Percentiles rank a stretch among this genome's conserved stretches.
Evolutionary conservation across 2,888 invertebrate genomes (phyloP).

Genomic region (Epistrophe grossulariae): DNA sequence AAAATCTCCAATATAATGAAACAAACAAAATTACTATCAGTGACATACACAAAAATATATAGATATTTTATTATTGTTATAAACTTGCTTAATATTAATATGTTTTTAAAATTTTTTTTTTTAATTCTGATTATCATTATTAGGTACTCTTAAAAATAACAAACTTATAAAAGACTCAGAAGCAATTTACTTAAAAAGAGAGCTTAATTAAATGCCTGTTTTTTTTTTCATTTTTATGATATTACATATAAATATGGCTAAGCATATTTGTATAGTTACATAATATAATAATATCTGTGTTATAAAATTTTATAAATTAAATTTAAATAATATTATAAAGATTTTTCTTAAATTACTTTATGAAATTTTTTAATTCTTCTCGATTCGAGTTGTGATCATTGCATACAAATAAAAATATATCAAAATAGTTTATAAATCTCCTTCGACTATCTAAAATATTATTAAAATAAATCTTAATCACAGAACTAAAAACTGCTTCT

Average conservation of each 20-base stretch:
- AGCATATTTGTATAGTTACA: background rate
- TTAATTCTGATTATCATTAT: slow-evolving; percentile 13
- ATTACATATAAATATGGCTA: slow-evolving; percentile 12
- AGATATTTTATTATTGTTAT: background rate
- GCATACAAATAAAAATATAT: slow-evolving; percentile 74
- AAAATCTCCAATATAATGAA: too few relatives aligned
- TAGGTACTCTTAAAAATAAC: slow-evolving; percentile 31
- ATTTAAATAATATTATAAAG: slow-evolving; percentile 43
- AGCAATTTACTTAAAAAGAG: slow-evolving; percentile 63
- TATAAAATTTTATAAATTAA: slow-evolving; percentile 35
- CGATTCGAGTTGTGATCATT: slow-evolving; percentile 84
- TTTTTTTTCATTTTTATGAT: slow-evolving; percentile 30
- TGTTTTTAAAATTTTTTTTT: background rate
- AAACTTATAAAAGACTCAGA: slow-evolving; percentile 73
- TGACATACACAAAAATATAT: background rate
- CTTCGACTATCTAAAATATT: slow-evolving; percentile 36
- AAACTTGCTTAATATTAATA: background rate
- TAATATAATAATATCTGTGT: too few relatives aligned
- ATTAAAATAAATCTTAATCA: slow-evolving; percentile 81
- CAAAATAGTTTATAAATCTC: slow-evolving; percentile 19
- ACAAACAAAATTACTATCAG: background rate
- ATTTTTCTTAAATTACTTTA: slow-evolving; percentile 17
- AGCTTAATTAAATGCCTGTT: slow-evolving; percentile 67
- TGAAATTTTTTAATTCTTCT: slow-evolving; percentile 54
- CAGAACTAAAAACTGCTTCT: slow-evolving; percentile 79